Conservation (phyloP, 2,888 invertebrate genomes). For the Microdon myrmicae region DNA sequence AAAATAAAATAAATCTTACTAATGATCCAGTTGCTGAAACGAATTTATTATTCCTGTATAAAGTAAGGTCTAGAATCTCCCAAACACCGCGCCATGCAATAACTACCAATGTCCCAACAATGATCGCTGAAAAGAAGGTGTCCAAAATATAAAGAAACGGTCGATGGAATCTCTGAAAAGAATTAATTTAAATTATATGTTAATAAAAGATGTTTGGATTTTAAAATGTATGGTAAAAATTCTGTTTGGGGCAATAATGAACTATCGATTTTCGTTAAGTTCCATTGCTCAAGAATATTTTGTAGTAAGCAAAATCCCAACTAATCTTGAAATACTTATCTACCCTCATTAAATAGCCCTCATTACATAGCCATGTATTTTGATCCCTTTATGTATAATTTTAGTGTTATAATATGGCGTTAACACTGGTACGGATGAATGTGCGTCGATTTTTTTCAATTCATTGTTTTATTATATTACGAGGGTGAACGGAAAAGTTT, state of each 20-base stretch:
- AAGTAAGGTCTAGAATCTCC: slow-evolving; percentile 81
- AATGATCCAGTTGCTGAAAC: slow-evolving; percentile 82
- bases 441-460: no score
- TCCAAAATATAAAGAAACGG: slow-evolving; percentile 81
- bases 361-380: no score
- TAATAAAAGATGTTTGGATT: neutral
- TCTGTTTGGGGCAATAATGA: neutral
- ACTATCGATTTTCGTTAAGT: neutral
- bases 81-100: slow-evolving; percentile 90
- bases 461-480: no score
- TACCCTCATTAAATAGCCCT: no score
- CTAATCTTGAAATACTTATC: no score
- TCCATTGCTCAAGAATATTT: no score
- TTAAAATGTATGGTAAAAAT: neutral
- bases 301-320: no score
- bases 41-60: slow-evolving; percentile 77
- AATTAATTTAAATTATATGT: slow-evolving; percentile 29
- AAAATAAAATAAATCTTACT: slow-evolving; percentile 72
- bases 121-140: slow-evolving; percentile 85
- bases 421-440: no score
- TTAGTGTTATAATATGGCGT: no score
- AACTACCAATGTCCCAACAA: slow-evolving; percentile 86
- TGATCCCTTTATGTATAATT: no score
- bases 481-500: no score
- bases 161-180: slow-evolving; percentile 76